These are phyloP conservation scores for Malachius bipustulatus DNA, from an alignment of 2,888 invertebrate species.

Conservation along the genomic window DNA sequence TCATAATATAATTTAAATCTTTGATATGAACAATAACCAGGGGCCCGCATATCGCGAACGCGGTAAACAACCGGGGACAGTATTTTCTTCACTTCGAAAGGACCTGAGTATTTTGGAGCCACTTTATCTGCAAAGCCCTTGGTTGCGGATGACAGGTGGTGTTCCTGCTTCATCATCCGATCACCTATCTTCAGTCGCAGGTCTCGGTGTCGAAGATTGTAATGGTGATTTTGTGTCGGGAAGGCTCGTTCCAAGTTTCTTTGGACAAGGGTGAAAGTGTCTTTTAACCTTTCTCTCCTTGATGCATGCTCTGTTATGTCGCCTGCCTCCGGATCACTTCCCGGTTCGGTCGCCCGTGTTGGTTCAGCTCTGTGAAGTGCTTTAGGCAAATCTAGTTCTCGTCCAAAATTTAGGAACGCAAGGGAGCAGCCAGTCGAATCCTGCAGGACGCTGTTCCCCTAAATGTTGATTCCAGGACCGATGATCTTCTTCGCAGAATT, in stretches of 20 bases:
- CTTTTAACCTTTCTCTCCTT: not conserved
- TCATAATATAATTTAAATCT: no score
- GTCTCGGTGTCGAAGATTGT: not conserved
- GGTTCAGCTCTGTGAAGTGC: not conserved
- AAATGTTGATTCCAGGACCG: no score
- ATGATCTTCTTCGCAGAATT: no score
- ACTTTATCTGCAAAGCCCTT: not conserved
- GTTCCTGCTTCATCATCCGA: not conserved
- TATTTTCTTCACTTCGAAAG: no score
- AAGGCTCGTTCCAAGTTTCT: not conserved
- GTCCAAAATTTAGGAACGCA: not conserved
- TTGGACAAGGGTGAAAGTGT: not conserved
- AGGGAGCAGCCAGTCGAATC: not conserved
- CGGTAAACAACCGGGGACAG: no score
- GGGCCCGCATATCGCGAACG: no score
- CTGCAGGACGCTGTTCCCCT: not conserved
- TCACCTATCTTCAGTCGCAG: not conserved
- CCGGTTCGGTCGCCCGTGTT: no score
- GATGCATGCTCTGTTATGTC: not conserved
- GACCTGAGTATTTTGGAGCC: not conserved
- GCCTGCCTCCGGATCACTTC: not conserved
- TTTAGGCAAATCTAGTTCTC: not conserved
- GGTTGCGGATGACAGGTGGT: not conserved
- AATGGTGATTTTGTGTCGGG: slow-evolving; percentile 1
- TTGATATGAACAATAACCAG: no score